Percentiles rank a stretch among this genome's conserved stretches.
These are phyloP conservation scores for Napeogenes sylphis DNA, from an alignment of 2,888 invertebrate genomes.

Conservation along the genomic window DNA sequence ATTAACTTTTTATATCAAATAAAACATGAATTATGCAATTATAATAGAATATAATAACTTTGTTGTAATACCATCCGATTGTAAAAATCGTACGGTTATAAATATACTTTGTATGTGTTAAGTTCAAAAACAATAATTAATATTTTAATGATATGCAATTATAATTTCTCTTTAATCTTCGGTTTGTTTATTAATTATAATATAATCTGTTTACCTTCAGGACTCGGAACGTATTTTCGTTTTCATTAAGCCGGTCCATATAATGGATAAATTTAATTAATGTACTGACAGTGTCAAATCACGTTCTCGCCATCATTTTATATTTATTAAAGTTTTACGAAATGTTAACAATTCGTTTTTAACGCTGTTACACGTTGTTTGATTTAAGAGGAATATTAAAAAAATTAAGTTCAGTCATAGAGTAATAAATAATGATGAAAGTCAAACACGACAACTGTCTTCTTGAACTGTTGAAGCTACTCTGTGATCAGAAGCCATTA, in stretches of 20 bases:
- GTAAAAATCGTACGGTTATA: no score
- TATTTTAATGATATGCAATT: neutral
- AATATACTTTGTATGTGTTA: no score
- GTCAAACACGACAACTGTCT: constrained; percentile 57
- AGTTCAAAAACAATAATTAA: no score
- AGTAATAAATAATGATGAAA: constrained; percentile 51
- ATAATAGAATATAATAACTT: no score
- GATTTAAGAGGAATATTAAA: neutral
- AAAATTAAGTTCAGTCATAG: neutral
- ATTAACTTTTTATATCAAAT: no score
- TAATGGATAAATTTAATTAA: constrained; percentile 5
- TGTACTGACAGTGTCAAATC: neutral
- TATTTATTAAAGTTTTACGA: neutral
- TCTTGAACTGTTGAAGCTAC: constrained; percentile 51
- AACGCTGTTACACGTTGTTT: neutral
- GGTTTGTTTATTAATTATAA: neutral
- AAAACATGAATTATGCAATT: no score
- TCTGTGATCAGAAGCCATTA: constrained; percentile 52
- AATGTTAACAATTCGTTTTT: neutral
- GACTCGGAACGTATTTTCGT: neutral
- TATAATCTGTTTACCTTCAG: neutral
- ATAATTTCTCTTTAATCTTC: neutral
- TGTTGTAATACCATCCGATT: no score
- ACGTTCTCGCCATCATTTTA: neutral
- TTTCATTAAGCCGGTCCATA: neutral